phyloP scores from a whole-genome alignment of 2,113 vertebrate species.

The Uropsilus gracilis region DNA sequence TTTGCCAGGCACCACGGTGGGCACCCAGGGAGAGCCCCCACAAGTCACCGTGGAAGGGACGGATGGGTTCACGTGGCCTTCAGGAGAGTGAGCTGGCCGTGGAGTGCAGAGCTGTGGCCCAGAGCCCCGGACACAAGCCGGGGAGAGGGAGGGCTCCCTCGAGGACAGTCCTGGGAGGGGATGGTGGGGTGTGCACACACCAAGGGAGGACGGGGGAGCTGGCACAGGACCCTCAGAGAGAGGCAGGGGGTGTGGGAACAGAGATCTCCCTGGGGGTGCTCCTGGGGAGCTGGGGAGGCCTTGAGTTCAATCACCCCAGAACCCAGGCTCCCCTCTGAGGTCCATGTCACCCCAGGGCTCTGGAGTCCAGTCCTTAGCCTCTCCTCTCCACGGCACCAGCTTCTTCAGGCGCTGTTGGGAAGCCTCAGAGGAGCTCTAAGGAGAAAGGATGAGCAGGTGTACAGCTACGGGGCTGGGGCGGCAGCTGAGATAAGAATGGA shows the following conservation, averaged over 20 bases:
- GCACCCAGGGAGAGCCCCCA: neutral
- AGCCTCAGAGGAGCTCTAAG: neutral
- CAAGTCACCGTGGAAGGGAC: neutral
- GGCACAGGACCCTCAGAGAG: neutral
- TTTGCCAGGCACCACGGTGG: no score
- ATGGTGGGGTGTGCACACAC: no score
- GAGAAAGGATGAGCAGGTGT: neutral
- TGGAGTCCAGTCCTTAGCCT: neutral
- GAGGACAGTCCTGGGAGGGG: no score
- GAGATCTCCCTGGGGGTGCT: neutral
- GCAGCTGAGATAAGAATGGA: neutral
- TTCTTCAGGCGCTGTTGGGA: no score
- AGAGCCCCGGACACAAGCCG: neutral
- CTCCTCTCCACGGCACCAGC: fast-evolving
- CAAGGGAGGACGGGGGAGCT: neutral
- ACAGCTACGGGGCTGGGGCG: neutral
- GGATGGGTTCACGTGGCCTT: fast-evolving
- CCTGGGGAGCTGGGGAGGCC: neutral
- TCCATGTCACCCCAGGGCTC: neutral
- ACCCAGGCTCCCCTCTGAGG: slow-evolving; percentile 22
- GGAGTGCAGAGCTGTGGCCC: fast-evolving
- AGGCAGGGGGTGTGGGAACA: slow-evolving; percentile 48
- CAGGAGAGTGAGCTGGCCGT: neutral
- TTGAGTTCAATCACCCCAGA: neutral
- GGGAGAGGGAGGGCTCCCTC: neutral